Base-by-base conservation (phyloP, 2,113 vertebrate genomes). In the Actenoides hombroni region DNA sequence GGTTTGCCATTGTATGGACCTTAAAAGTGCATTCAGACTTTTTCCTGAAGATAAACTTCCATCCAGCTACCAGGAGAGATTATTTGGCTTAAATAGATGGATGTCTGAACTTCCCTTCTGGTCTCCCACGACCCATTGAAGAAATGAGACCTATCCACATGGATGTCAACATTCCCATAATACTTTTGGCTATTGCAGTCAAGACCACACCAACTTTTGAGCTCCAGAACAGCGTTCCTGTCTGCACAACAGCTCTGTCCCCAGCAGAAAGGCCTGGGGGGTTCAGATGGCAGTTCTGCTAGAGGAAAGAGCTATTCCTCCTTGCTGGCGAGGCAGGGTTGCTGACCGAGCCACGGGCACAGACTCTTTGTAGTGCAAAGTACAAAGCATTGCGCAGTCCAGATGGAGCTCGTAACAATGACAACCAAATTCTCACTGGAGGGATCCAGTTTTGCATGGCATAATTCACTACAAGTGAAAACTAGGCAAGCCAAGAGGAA, bases 391-490 rank as follows among this genome's bases (percentile, higher is more conserved):
- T 83, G 83, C 19, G 75, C 42, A 75, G 69, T 94, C 95, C 95
- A 96, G 95, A 90, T 95, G 94, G 29, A 42, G 88, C 73, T 88
- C 61, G 10, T 86, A 94, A 90, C 88, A 94, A 94, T 59, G 95
- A 94, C 96, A 94, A 94, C 67, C 49, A 20, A 94, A 91, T 82
- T 86, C 95, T 95, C 94, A 69, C 91, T 83, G 76, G 93, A 95
- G 92, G 91, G 78, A 94, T 93, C 65, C 20, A 69, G 83, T 83
- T 85, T 91, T 89, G 74, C 91, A 91, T 74, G 92, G 96, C 86
- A 92, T 95, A 95, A 96, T 91, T 96, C 84, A 95, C 54, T 89
- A 16, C 81, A 94, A 92, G 86, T 82, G 81, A 94, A 96, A 96
- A 71, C 63, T 33, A 64, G 11, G 70, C 4, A 10, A 92, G 94